Evolutionary conservation across 2,888 invertebrate genomes (phyloP).

Genomic region (Schizaphis graminum): DNA sequence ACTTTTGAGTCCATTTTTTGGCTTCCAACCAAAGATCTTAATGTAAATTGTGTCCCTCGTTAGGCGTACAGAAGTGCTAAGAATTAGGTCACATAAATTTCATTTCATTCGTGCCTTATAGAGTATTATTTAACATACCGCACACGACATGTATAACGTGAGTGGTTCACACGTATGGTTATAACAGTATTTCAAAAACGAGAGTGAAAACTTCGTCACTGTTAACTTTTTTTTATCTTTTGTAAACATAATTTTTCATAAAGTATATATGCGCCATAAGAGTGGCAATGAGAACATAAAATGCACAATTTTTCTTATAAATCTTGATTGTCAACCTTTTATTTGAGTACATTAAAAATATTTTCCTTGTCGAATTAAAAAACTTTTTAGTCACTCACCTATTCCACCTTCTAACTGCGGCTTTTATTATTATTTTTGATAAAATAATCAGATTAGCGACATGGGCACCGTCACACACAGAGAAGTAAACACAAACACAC

Average conservation of each 20-base stretch:
- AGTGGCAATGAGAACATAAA: not conserved
- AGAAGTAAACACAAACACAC: constrained; percentile 33
- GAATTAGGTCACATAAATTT: constrained; percentile 39
- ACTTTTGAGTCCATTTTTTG: constrained; percentile 8
- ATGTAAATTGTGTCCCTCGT: not conserved
- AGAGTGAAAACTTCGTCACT: not conserved
- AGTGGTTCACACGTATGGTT: not conserved
- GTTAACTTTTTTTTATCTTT: constrained; percentile 17
- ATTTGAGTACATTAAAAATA: constrained; percentile 46
- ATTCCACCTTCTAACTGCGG: constrained; percentile 10
- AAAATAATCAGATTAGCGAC: constrained; percentile 63
- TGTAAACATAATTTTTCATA: not conserved
- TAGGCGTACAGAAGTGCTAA: not conserved
- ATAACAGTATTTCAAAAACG: not conserved
- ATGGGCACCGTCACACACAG: constrained; percentile 7
- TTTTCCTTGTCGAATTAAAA: constrained; percentile 56
- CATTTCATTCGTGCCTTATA: not conserved
- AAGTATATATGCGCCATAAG: not conserved
- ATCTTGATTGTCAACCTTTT: constrained; percentile 45
- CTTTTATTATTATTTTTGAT: constrained; percentile 59
- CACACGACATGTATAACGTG: not conserved
- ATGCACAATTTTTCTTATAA: constrained; percentile 24
- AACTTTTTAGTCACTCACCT: constrained; percentile 39
- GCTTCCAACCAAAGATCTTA: constrained; percentile 32
- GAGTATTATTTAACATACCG: constrained; percentile 7